Evolutionary conservation across 2,888 invertebrate genomes (phyloP), one percentile per base, ranked within the genome.

Genomic region (Cephus pygmeus): DNA sequence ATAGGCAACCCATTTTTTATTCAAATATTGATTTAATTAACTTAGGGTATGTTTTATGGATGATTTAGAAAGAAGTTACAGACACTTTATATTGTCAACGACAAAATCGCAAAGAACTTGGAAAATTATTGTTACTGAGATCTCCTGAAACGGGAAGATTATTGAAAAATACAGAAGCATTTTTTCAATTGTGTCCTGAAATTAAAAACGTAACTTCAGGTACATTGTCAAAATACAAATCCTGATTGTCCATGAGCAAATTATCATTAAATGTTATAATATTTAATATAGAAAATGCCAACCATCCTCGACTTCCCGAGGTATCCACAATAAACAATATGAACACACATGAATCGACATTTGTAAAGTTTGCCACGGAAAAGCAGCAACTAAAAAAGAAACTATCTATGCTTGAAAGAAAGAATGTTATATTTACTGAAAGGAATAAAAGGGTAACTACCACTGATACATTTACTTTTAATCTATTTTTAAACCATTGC

Each of bases 101-200:
- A 6, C 71, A 83, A 73, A 85, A 86, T 82, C 85, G 87, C 23
- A 79, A 82, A 11, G 81, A 79, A 77, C 80, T 87, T 30, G 80
- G 75, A 75, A 79, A 83, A 69, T 76, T 84, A 31, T 76, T 84
- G 76, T 71, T 73, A n/a, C 71, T 75, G n/a, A 79, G 71, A 73
- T 75, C 82, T 31, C 36, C 77, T 1, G 81, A 84, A 77, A 79
- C 73, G 30, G 81, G 80, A 34, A 79, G 71, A 69, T 75, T 86
- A 69, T 81, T 81, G 11, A 78, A 82, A 78, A 87, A 86, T 81
- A 83, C 84, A 4, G 77, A 69, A 35, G 36, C 77, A 31, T 88
- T 87, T 80, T 79, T 87, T 34, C 76, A 83, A 73, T 77, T 82
- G 12, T 79, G 75, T 69, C 34, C 35, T 31, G 75, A 34, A 56